Base-by-base conservation (phyloP, 1,140 invertebrate species). In the Epicauta chinensis region DNA sequence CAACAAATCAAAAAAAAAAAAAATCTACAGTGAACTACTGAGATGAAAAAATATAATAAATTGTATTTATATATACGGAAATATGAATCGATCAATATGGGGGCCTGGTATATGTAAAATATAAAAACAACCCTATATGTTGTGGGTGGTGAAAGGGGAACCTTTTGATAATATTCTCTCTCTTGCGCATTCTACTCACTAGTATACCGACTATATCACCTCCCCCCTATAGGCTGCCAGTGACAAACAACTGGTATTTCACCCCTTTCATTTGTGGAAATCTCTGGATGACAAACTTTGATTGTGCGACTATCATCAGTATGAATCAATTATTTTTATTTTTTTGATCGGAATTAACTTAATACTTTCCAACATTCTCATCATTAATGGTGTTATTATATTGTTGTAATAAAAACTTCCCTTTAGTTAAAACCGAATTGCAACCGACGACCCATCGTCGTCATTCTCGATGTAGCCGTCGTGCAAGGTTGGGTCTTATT, bases 221-320 rank as follows among this genome's bases (percentile, higher is more conserved):
- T n/a, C n/a, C 32, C 46, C 35, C 52, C 52, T 16, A 53, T 42
- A 44, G 49, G 53, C 54, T 54, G 42, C 54, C 47, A 43, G 59
- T 61, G 59, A 59, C 59, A 59, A 59, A 59, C 53, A 59, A 61
- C 59, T 59, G 53, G 50, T 53, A 51, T 52, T 56, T 59, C 49
- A 56, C 51, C 59, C 55, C 46, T 50, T 43, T 52, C 46, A 36
- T 50, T 51, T 37, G 31, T 23, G 7, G 23, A 23, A 51, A 36
- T 42, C 40, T 45, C 38, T 37, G 39, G 49, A 53, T 48, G 52
- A 58, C 7, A 55, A 47, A 55, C 53, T 59, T 56, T 59, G 57
- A 59, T 59, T 59, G 57, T 55, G 46, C 23, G 7, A 29, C 23
- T 23, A 23, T 23, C 2, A 3, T 7, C 4, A 23, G 23, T 23